A percentile compares a stretch with the other conserved stretches of the same genome.
Evolutionary conservation across 2,888 invertebrate species (phyloP).

Genomic region (Imbricaverruca yamaguchii): DNA sequence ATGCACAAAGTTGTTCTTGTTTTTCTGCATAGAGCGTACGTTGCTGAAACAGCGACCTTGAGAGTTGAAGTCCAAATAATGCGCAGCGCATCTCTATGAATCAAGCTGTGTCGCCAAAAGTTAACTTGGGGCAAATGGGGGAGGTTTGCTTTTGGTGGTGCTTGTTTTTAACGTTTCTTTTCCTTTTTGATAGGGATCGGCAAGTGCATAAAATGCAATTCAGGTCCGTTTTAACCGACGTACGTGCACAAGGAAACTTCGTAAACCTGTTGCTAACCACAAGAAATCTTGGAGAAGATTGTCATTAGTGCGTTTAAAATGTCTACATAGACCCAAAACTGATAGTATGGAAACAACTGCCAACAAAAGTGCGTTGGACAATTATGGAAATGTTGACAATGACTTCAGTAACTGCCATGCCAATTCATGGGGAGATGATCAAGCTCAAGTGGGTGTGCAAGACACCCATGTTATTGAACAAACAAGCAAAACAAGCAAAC

Average conservation of each 20-base stretch:
- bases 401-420: background rate
- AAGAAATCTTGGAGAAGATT: background rate
- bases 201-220: background rate
- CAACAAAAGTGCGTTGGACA: background rate
- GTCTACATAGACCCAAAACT: background rate
- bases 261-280: background rate
- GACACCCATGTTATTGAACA: background rate
- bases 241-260: background rate
- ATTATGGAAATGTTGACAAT: background rate
- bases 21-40: too few relatives aligned
- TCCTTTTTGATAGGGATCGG: background rate
- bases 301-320: background rate
- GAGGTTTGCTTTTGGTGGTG: background rate
- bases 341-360: background rate
- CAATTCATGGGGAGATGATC: conserved; percentile 5
- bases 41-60: background rate
- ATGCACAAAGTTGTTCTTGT: too few relatives aligned
- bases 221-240: background rate
- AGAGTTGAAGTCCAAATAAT: background rate
- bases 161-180: background rate
- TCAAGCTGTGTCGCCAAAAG: conserved; percentile 2
- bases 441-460: background rate
- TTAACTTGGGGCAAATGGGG: background rate
- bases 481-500: background rate
- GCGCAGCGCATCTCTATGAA: background rate